Base-by-base conservation (phyloP, 2,888 invertebrate genomes). In the Diploptera punctata region DNA sequence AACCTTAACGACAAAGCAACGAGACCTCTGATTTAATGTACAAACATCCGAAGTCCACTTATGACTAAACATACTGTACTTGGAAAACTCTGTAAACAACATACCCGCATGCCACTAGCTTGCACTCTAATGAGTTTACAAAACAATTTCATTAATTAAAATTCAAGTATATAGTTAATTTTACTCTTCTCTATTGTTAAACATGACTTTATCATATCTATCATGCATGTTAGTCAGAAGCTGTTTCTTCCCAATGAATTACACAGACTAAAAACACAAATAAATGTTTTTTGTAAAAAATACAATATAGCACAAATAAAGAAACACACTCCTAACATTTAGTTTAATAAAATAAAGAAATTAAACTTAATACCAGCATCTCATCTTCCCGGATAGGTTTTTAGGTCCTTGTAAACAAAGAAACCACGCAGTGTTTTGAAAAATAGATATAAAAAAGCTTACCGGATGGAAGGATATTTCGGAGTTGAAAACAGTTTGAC, bases 401-500 rank as follows among this genome's bases (percentile, higher is more conserved):
- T n/a, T n/a, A n/a, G n/a, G 33, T 10, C 33, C 5, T 33, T 33
- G 33, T 33, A 33, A 33, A 33, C 33, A 33, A 33, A 33, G 33
- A 33, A 33, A 10, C 33, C 33, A 33, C 10, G 5, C 33, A 7
- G 7, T n/a, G n/a, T n/a, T 33, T 7, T 33, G 33, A 33, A 33
- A 33, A 33, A 33, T 33, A 33, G 7, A 33, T 13, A 18, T 3
- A 13, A 47, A 29, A 2, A 16, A n/a, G 47, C 65, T 65, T 44
- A 65, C 65, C 65, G 44, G 65, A n/a, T 21, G n/a, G 47, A 47
- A 9, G 47, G 10, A 26, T 65, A 65, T 65, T 18, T 65, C 26
- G 65, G 43, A 9, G 7, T 16, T 7, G 65, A 47, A 65, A 65
- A 65, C 65, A 65, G 65, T 47, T 65, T 65, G 65, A 10, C 16